Evolutionary conservation across 2,888 invertebrate genomes (phyloP), one percentile per base, ranked within the genome.

Genomic region (Drosophila anomalipes): DNA sequence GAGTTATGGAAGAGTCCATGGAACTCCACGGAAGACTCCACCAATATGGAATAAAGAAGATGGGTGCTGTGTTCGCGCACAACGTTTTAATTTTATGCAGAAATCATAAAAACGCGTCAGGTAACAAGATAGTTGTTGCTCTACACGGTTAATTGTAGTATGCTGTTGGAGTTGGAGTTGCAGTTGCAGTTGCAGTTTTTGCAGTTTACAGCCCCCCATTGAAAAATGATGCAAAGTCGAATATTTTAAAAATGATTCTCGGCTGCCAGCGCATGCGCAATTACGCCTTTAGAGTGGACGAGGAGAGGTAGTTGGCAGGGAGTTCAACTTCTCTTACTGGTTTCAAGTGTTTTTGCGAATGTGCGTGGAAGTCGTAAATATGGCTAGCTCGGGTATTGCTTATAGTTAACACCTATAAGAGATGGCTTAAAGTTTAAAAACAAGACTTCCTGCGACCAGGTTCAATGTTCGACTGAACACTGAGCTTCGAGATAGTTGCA

Each of bases 61-160:
- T 47, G 56, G 71, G 52, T 57, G 64, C 51, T 52, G 41, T 56
- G 75, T 79, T 72, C 69, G 61, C 54, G 81, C 72, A 66, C 69
- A 79, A 79, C 79, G 86, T 82, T 90, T 88, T 88, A 88, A 88
- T 88, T 89, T 88, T 88, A 88, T 88, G 87, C 87, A 88, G 87
- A 90, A 90, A 89, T 90, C 91, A 87, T 88, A 89, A 88, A 88
- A 89, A 90, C 86, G 86, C 86, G 86, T 90, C 86, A 90, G 90
- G 86, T 86, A 90, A 86, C 90, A 90, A 86, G 86, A 86, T 86
- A 90, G 86, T 86, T 88, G 76, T 77, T 79, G 82, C 86, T 85
- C 79, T 60, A 80, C 85, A 72, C 75, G 83, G 82, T 90, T 86
- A 86, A 86, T 86, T 86, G 88, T 82, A 90, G 78, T 74, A 66